Evolutionary conservation across 2,888 invertebrate genomes (phyloP), one percentile per base, ranked within the genome.

Genomic region (Merodon equestris): DNA sequence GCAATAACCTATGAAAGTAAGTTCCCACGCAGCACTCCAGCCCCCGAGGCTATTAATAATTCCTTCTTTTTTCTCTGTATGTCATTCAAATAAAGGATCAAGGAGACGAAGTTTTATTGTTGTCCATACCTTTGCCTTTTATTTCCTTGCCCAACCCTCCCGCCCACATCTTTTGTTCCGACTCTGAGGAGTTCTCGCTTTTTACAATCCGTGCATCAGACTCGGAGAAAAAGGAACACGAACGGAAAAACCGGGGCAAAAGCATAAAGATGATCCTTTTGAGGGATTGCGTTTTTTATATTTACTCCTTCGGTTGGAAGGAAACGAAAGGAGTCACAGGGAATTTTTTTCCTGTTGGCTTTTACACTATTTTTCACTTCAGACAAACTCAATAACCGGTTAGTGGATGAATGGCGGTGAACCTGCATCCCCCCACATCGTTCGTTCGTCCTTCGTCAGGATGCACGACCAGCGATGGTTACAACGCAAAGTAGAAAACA

Each of bases 301-400:
- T 14, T 67, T 27, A 27, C 57, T 17, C 47, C n/a, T 44, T 15
- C 2, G 14, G 27, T 27, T 27, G 27, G 27, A 27, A 27, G 27
- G 27, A 27, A 27, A 51, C 50, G 15, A 44, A 7, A 44, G 63
- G 50, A 56, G 42, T 54, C 48, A n/a, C 13, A 14, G 15, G 15
- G 14, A 34, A 51, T 50, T 60, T 66, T 74, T 45, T 68, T 45
- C 57, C 50, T 19, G 64, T 64, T 74, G 74, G 70, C 79, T 79
- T 79, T 79, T 79, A 74, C 79, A 79, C 74, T 74, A 79, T 79
- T 79, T 79, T 79, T 70, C 79, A 74, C 74, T 79, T 79, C 74
- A 79, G 79, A 79, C 74, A 79, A 79, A 79, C 73, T 74, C 74
- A 68, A 73, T 79, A 79, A 79, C 74, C 74, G 74, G 72, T 73